Evolutionary conservation across 2,113 vertebrate genomes (phyloP).

Genomic region (Podocnemis expansa): DNA sequence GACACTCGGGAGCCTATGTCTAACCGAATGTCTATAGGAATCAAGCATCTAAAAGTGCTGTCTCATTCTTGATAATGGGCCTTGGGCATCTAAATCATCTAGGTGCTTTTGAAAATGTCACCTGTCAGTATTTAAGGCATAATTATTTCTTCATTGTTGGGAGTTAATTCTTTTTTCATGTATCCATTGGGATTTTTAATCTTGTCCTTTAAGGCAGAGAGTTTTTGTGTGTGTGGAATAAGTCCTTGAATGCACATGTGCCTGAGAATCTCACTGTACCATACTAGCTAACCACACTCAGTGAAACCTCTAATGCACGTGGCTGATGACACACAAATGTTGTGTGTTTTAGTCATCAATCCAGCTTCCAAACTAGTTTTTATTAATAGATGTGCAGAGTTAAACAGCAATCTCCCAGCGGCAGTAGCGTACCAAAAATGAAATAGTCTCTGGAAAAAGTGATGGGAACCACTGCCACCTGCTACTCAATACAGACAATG

Average conservation of each 20-base stretch:
- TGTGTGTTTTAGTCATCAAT: constrained; percentile 1
- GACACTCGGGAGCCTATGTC: background rate
- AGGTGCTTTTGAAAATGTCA: background rate
- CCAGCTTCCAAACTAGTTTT: constrained; percentile 6
- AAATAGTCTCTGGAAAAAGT: background rate
- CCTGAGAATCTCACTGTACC: constrained; percentile 22
- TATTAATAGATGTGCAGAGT: constrained; percentile 53
- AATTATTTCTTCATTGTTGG: background rate
- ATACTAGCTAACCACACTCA: background rate
- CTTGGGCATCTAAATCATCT: fast-evolving
- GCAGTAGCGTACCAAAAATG: constrained; percentile 26
- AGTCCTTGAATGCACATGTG: fast-evolving
- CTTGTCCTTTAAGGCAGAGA: too few species aligned
- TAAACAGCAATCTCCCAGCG: constrained; percentile 53
- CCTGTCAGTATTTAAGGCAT: background rate
- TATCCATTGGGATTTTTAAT: background rate
- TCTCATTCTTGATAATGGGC: background rate
- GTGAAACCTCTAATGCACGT: background rate
- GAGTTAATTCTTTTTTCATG: constrained; percentile 2
- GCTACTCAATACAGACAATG: fast-evolving
- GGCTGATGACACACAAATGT: background rate
- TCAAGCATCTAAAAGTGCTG: background rate
- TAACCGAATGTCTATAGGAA: background rate
- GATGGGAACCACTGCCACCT: constrained; percentile 7
- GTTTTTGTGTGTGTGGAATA: fast-evolving